These are phyloP conservation scores for Chrysemys picta DNA, from an alignment of 2,113 vertebrate species.

Conservation along the genomic window DNA sequence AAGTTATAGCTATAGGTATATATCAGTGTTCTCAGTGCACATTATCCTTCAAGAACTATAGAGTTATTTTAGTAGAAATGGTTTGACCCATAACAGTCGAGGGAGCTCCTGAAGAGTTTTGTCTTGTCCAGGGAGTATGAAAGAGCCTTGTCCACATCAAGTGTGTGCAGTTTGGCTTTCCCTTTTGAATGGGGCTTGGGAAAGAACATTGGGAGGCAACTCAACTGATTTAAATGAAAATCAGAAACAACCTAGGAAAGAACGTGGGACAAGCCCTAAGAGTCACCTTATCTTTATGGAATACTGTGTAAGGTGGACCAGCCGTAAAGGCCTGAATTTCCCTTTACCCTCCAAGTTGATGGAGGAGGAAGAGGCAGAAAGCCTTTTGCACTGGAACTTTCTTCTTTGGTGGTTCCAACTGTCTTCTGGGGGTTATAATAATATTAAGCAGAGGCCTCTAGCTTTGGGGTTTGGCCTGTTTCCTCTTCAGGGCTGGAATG, in stretches of 20 bases:
- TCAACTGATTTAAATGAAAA: not conserved
- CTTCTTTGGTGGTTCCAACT: no score
- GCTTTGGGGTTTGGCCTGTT: no score
- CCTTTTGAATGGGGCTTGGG: not conserved
- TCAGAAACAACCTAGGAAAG: not conserved
- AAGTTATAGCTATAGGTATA: fast-evolving
- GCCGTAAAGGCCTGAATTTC: no score
- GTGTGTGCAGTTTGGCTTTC: not conserved
- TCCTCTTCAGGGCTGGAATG: no score
- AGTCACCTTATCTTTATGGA: no score
- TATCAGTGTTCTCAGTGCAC: not conserved
- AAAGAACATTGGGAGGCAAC: not conserved
- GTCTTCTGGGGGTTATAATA: no score
- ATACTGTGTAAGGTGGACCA: no score
- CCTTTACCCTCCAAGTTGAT: no score
- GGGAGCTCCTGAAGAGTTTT: not conserved
- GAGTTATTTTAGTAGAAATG: not conserved
- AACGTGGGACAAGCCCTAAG: no score
- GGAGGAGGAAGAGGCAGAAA: no score
- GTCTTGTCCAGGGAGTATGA: not conserved
- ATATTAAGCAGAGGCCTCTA: no score
- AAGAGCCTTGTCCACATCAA: not conserved
- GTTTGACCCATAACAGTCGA: not conserved
- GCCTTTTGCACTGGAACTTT: no score
- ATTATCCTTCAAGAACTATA: not conserved